Evolutionary conservation across 1,140 invertebrate genomes (phyloP), one percentile per base, ranked within the genome.

Genomic region (Nilaparvata lugens): DNA sequence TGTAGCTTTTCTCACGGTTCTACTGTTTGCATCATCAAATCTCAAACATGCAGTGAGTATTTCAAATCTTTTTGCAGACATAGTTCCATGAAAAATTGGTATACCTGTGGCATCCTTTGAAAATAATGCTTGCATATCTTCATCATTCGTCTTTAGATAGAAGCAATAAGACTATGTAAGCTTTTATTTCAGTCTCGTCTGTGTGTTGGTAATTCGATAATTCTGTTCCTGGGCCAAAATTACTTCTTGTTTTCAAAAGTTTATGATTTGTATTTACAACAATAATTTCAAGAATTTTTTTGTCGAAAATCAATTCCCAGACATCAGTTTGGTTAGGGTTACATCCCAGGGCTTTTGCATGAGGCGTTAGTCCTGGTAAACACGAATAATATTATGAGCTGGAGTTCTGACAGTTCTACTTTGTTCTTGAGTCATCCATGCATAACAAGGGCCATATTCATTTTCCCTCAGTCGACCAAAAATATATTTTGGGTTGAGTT

Each of bases 11-110:
- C 67, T 65, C 54, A 60, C 55, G 1, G 21, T 14, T 42, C 72
- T 55, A 19, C 67, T 69, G 43, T 23, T 31, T 66, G 67, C 68
- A 45, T 71, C 65, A 63, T 74, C 70, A 63, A 74, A 72, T 40
- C 72, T 63, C 7, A 75, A 40, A 61, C 65, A 70, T 35, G 58
- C 43, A 23, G 70, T 21, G 11, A 75, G 40, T 62, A 72, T 71
- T 56, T 64, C 35, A 64, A 73, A 75, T 58, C 74, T 57, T 31
- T 60, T 60, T 23, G 48, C 24, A n/a, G 52, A 62, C 62, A 65
- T 67, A 19, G 62, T 60, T 24, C 62, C 24, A 5, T 54, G 19
- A 42, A 61, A 62, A n/a, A 66, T 60, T 54, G 64, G 60, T 24
- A 59, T 45, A 42, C 60, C 19, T 14, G 23, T 45, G 4, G 11